Evolutionary conservation across 2,888 invertebrate species (phyloP).

Genomic region (Melinaea marsaeus): DNA sequence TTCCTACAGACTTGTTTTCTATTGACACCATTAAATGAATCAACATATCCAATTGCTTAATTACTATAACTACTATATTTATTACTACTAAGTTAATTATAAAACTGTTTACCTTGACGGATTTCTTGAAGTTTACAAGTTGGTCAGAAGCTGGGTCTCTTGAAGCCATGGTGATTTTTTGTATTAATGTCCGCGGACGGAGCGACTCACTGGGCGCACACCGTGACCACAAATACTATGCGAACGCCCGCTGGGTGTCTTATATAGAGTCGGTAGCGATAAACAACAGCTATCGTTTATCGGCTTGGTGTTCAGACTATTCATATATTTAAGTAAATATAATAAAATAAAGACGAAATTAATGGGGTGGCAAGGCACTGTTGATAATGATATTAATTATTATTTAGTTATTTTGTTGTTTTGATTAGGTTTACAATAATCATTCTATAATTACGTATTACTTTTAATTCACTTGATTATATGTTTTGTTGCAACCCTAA

Average conservation of each 20-base stretch:
- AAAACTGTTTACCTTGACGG: conserved; percentile 72
- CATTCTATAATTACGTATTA: background rate
- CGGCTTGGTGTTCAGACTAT: conserved; percentile 17
- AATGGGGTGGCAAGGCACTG: background rate
- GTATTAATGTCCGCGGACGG: conserved; percentile 31
- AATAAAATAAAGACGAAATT: background rate
- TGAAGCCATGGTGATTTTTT: conserved; percentile 55
- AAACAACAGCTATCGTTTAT: conserved; percentile 51
- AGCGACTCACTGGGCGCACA: conserved; percentile 59
- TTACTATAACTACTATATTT: too few relatives aligned
- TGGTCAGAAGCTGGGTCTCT: conserved; percentile 81
- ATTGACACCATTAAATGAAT: too few relatives aligned
- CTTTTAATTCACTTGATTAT: background rate
- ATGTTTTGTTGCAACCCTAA: background rate
- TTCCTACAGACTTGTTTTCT: too few relatives aligned
- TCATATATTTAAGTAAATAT: conserved; percentile 1
- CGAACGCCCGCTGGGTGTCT: conserved; percentile 38
- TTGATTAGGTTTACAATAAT: background rate
- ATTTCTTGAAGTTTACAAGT: conserved; percentile 79
- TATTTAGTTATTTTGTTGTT: background rate
- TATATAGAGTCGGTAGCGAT: conserved; percentile 59
- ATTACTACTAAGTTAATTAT: background rate
- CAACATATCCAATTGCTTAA: too few relatives aligned
- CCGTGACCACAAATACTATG: conserved; percentile 53
- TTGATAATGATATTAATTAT: conserved; percentile 1